These are phyloP conservation scores for Hypsibius dujardini DNA, from an alignment of 1,140 invertebrate genomes.

Conservation along the genomic window DNA sequence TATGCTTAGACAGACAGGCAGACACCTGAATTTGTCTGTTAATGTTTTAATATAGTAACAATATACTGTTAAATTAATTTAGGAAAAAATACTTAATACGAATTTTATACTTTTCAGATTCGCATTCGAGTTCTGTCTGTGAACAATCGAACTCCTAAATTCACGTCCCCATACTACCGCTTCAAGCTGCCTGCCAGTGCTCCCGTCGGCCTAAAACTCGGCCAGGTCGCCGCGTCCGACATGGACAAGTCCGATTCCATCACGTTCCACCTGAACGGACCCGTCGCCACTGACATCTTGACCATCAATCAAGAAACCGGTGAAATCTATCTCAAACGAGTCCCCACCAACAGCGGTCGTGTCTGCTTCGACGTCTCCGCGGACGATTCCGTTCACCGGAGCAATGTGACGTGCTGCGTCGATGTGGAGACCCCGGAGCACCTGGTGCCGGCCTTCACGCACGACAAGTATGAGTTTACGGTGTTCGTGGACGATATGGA, in stretches of 20 bases:
- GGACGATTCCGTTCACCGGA: constrained; percentile 14
- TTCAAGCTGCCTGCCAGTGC: neutral
- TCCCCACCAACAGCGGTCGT: neutral
- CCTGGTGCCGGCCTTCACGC: neutral
- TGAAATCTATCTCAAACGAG: neutral
- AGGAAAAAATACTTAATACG: too few relatives aligned
- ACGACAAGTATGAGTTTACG: neutral
- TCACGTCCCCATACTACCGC: constrained; percentile 9
- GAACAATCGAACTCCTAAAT: neutral
- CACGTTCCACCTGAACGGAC: neutral
- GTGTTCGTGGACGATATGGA: neutral
- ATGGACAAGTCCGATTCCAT: neutral
- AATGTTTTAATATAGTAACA: too few relatives aligned
- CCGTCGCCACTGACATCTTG: neutral
- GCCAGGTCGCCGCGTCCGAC: constrained; percentile 6
- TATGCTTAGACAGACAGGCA: too few relatives aligned
- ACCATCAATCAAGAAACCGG: neutral
- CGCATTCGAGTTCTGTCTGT: constrained; percentile 10
- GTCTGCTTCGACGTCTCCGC: neutral
- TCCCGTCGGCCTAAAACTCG: neutral
- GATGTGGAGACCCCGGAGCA: neutral
- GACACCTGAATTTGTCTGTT: too few relatives aligned
- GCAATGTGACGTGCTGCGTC: constrained; percentile 1
- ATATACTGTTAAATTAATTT: too few relatives aligned
- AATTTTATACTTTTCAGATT: neutral